Conservation (phyloP, 2,113 vertebrate species). For the Callaeas wilsoni region DNA sequence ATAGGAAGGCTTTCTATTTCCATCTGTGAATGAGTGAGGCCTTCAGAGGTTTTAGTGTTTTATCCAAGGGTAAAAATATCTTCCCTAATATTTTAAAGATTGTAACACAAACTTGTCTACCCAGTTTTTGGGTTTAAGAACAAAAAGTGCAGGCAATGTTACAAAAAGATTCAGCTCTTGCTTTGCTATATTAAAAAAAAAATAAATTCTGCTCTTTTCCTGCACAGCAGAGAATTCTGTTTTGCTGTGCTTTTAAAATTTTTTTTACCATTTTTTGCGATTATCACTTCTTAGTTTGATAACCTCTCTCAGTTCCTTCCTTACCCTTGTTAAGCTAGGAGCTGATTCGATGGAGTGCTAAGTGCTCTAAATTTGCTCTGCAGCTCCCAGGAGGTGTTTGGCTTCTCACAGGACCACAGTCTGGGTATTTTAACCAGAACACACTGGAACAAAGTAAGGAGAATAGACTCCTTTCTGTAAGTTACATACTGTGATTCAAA, state of each 20-base stretch:
- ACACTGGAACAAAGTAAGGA: neutral
- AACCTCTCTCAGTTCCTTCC: neutral
- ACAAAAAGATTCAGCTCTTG: neutral
- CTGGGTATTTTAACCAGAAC: slow-evolving; percentile 20
- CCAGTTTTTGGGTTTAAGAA: neutral
- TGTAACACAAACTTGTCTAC: neutral
- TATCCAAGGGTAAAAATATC: slow-evolving; percentile 20
- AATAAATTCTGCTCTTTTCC: neutral
- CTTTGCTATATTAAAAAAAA: neutral
- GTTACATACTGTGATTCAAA: neutral
- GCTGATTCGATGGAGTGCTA: neutral
- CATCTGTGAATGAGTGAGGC: neutral
- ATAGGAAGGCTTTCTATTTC: slow-evolving; percentile 44
- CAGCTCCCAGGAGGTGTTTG: slow-evolving; percentile 9
- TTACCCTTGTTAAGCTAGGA: slow-evolving; percentile 10
- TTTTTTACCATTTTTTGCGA: neutral
- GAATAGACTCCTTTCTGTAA: neutral
- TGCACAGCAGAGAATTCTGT: neutral
- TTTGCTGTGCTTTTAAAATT: neutral
- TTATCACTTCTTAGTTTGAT: neutral
- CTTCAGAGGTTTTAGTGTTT: slow-evolving; percentile 35
- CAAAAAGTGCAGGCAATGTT: neutral
- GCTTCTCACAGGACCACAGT: neutral
- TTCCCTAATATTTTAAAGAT: slow-evolving; percentile 7
- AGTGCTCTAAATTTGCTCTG: slow-evolving; percentile 48